phyloP scores from a whole-genome alignment of 2,113 vertebrate genomes.

The Danionella cerebrum region DNA sequence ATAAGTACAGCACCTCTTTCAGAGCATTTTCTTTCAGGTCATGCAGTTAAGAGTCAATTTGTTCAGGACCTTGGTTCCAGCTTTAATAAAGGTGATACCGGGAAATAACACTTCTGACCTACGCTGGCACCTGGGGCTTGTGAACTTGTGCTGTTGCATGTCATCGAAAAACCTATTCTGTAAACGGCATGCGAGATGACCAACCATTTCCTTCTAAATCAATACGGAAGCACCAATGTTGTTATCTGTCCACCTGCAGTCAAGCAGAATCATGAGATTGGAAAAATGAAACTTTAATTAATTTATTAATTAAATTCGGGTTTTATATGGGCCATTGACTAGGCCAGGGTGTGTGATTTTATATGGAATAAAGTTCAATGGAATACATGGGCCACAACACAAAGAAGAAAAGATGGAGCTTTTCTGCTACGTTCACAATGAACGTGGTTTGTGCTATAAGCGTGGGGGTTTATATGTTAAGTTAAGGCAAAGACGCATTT shows the following conservation, averaged over 20 bases:
- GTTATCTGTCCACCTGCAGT: not conserved
- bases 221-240: not conserved
- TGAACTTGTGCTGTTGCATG: not conserved
- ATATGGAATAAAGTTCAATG: no score
- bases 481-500: no score
- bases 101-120: conserved; percentile 4
- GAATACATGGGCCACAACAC: no score
- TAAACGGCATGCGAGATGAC: not conserved
- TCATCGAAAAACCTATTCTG: not conserved
- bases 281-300: no score
- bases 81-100: not conserved
- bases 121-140: not conserved
- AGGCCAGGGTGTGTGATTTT: no score
- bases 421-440: no score
- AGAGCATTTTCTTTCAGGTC: not conserved
- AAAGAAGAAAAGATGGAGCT: no score
- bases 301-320: no score
- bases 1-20: not conserved
- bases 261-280: no score
- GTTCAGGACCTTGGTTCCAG: not conserved
- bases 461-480: no score
- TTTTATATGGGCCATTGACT: no score
- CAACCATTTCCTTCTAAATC: not conserved
- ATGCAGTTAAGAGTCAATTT: not conserved
- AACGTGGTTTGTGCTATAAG: no score